phyloP scores from a whole-genome alignment of 2,113 vertebrate species.

The Fregata magnificens region DNA sequence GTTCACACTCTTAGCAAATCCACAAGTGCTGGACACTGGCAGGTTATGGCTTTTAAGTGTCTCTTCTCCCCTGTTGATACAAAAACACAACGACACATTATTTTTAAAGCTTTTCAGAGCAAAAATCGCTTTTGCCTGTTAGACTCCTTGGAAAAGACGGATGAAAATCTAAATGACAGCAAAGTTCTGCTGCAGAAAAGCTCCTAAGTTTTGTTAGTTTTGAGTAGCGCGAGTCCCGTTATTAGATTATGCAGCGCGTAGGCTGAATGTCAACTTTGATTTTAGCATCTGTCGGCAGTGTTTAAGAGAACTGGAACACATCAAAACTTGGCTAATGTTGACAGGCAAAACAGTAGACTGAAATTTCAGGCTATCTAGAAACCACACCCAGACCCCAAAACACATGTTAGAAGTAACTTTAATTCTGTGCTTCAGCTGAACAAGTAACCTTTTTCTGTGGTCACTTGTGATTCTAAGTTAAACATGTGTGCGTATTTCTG shows the following conservation, averaged over 20 bases:
- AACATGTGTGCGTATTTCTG: neutral
- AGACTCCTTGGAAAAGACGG: neutral
- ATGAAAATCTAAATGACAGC: slow-evolving; percentile 18
- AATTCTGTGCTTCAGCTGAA: slow-evolving; percentile 45
- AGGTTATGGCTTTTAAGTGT: neutral
- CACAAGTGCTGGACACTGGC: neutral
- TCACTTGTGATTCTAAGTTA: slow-evolving; percentile 15
- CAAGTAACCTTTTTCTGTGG: slow-evolving; percentile 49
- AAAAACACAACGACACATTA: neutral
- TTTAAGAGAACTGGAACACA: slow-evolving; percentile 60
- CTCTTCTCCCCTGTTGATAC: neutral
- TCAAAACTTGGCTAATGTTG: slow-evolving; percentile 62
- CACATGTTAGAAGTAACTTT: slow-evolving; percentile 40
- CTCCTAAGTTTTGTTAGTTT: slow-evolving; percentile 3
- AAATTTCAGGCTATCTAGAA: slow-evolving; percentile 70
- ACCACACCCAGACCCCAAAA: slow-evolving; percentile 64
- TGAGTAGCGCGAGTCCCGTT: slow-evolving; percentile 8
- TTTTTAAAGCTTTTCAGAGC: neutral
- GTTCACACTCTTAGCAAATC: neutral
- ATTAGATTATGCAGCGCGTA: slow-evolving; percentile 43
- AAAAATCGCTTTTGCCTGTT: neutral
- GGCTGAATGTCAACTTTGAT: slow-evolving; percentile 62
- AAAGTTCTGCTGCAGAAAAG: slow-evolving; percentile 19
- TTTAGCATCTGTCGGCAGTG: slow-evolving; percentile 56
- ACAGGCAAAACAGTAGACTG: slow-evolving; percentile 62